A percentile compares a stretch with the other conserved stretches of the same genome.
phyloP scores from a whole-genome alignment of 2,113 vertebrate genomes.

The Vulpes lagopus region DNA sequence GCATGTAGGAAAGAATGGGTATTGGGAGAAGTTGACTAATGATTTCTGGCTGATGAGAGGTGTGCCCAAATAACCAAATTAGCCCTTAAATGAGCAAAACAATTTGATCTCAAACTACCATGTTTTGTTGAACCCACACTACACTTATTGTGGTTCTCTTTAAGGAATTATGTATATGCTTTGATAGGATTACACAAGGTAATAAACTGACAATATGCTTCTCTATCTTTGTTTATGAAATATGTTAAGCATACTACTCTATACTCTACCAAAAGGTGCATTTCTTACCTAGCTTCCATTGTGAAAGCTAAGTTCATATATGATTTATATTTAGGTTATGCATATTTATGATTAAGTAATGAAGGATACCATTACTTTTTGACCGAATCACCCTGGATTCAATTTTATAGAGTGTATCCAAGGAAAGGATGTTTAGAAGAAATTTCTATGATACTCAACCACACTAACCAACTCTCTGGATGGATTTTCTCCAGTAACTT shows the following conservation, averaged over 20 bases:
- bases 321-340: constrained; percentile 35
- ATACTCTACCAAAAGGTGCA: not conserved
- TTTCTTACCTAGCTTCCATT: constrained; percentile 23
- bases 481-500: not conserved
- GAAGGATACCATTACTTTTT: not conserved
- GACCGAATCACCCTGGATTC: constrained; percentile 11
- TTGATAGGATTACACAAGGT: constrained; percentile 1
- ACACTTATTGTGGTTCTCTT: not conserved
- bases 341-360: constrained; percentile 27
- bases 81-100: not conserved
- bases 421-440: constrained; percentile 30
- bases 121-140: not conserved
- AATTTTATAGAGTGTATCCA: not conserved
- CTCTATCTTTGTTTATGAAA: constrained; percentile 1
- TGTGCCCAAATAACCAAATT: not conserved
- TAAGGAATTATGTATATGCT: not conserved
- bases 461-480: not conserved
- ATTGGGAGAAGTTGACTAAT: not conserved
- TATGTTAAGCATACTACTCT: not conserved
- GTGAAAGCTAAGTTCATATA: not conserved
- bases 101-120: not conserved
- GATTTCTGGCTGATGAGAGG: constrained; percentile 23
- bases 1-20: not conserved
- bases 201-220: not conserved
- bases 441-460: not conserved